These are phyloP conservation scores for Tichodroma muraria DNA, from an alignment of 2,113 vertebrate species.

Conservation along the genomic window DNA sequence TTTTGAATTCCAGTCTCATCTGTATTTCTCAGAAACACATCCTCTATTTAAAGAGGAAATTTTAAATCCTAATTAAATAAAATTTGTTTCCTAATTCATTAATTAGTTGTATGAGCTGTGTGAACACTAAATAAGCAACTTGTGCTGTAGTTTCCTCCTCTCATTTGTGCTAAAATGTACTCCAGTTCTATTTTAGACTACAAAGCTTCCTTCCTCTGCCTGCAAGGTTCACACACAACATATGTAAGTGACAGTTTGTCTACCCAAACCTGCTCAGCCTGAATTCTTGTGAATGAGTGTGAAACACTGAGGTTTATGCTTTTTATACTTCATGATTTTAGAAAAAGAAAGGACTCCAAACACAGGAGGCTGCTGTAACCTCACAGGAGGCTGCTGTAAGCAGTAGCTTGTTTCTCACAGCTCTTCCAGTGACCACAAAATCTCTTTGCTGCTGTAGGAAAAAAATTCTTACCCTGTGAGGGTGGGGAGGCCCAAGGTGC, in stretches of 20 bases:
- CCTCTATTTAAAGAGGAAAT: not conserved
- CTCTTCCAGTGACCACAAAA: not conserved
- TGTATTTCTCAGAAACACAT: not conserved
- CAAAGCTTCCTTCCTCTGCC: not conserved
- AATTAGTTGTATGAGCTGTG: not conserved
- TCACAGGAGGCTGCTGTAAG: not conserved
- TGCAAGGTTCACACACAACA: not conserved
- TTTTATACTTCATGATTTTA: not conserved
- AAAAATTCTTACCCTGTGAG: not conserved
- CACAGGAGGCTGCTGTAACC: not conserved
- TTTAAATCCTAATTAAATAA: not conserved
- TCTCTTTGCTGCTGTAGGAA: not conserved
- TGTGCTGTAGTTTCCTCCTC: not conserved
- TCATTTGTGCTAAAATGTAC: not conserved
- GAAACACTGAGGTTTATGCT: not conserved
- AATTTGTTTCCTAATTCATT: not conserved
- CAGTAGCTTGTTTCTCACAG: not conserved
- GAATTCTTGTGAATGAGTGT: not conserved
- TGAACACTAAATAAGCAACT: not conserved
- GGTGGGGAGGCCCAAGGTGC: not conserved
- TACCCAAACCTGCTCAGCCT: not conserved
- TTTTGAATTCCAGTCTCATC: not conserved
- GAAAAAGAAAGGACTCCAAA: not conserved
- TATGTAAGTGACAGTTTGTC: not conserved
- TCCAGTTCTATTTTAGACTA: not conserved